Percentiles rank a stretch among this genome's conserved stretches.
These are phyloP conservation scores for Holcopasites calliopsidis DNA, from an alignment of 1,140 invertebrate species.

Conservation along the genomic window DNA sequence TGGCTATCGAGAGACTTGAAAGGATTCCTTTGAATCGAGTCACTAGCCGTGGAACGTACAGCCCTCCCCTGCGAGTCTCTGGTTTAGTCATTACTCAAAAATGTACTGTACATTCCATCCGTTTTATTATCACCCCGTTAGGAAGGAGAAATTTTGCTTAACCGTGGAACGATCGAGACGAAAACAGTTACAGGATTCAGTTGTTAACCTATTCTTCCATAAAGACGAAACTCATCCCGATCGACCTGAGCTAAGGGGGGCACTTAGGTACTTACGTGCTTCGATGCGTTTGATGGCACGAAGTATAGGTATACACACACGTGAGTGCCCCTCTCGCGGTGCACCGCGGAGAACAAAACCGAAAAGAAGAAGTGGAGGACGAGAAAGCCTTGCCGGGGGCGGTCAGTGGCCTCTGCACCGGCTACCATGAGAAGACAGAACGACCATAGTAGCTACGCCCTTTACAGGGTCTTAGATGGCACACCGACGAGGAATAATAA, in stretches of 20 bases:
- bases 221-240: constrained; percentile 29
- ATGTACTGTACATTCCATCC: no score
- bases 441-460: constrained; percentile 14
- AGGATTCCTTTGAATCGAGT: constrained; percentile 52
- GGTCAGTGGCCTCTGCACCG: constrained; percentile 75
- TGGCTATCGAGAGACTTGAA: constrained; percentile 27
- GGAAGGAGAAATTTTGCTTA: neutral
- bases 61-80: neutral
- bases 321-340: constrained; percentile 12
- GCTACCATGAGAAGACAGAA: constrained; percentile 55
- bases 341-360: constrained; percentile 53
- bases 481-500: constrained; percentile 52
- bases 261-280: constrained; percentile 22
- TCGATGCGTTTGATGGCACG: constrained; percentile 30
- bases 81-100: constrained; percentile 34
- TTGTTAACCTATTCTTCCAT: constrained; percentile 31
- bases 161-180: no score
- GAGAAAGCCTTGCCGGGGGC: constrained; percentile 74
- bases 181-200: no score
- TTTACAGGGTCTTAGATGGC: constrained; percentile 13
- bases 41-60: constrained; percentile 21
- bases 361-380: constrained; percentile 55
- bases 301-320: constrained; percentile 36
- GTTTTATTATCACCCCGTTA: no score
- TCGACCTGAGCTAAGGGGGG: constrained; percentile 4